Base-by-base conservation (phyloP, 2,797 vertebrate species). In the Agapornis canus region DNA sequence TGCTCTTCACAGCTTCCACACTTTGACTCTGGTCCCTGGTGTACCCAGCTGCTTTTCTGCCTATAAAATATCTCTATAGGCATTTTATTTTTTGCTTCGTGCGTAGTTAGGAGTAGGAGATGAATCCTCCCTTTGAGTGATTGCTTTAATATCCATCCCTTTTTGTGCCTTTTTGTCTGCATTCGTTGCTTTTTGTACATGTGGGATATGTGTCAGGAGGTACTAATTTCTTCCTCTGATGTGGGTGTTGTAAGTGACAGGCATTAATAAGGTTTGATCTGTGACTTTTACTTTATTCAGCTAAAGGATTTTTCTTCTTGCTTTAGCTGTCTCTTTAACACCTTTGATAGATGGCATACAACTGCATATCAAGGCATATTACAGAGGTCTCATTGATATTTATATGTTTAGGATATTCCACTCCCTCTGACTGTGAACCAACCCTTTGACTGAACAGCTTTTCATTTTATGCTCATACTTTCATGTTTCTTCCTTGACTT, bases 221-320 rank as follows among this genome's bases (percentile, higher is more conserved):
- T 89, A 88, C 37, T 95, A 95, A 97, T 96, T 97, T 95, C 89
- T 95, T 89, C 92, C 80, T 92, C 64, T 93, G 71, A 77, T 0
- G 76, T 90, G 86, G 73, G 83, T 94, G 95, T 89, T 77, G 42
- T 73, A 95, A 96, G 75, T 27, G 79, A 94, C 86, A 95, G 75
- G 87, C 0, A 0, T 90, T 97, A 97, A 95, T 96, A 94, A 94
- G 91, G 68, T 94, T 95, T 95, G 95, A 96, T 96, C 92, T 78
- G 77, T 92, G 89, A 82, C 87, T 95, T 89, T 95, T 89, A 59
- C 76, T 94, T 95, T 89, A 88, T 39, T 92, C 71, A 78, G 16
- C 25, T 69, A 70, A 15, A 65, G 70, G 40, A 70, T 85, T 91
- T 80, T 86, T 94, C 59, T 78, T 82, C 48, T 88, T 73, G n/a